A percentile compares a stretch with the other conserved stretches of the same genome.
These are phyloP conservation scores for Rhyacophila brunnea DNA, from an alignment of 1,140 invertebrate genomes.

Conservation along the genomic window DNA sequence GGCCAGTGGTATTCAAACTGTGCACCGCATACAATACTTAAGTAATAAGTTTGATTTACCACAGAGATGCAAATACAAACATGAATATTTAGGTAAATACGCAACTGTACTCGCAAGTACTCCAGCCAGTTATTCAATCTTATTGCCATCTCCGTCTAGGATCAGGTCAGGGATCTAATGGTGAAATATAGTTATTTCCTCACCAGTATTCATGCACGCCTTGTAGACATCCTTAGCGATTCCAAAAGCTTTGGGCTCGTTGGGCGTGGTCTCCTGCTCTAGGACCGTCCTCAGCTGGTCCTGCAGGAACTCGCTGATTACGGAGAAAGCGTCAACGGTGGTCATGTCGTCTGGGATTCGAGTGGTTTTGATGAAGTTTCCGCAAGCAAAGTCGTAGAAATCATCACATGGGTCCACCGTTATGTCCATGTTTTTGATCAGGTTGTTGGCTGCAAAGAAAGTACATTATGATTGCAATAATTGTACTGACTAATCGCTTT, in stretches of 20 bases:
- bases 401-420: slow-evolving; percentile 83
- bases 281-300: slow-evolving; percentile 75
- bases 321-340: slow-evolving; percentile 75
- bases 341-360: slow-evolving; percentile 80
- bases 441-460: slow-evolving; percentile 57
- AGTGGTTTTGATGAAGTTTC: slow-evolving; percentile 68
- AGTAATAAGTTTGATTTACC: no score
- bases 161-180: no score
- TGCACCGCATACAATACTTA: no score
- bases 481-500: no score
- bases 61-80: no score
- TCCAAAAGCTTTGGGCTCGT: slow-evolving; percentile 71
- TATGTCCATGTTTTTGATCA: slow-evolving; percentile 70
- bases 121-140: no score
- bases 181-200: no score
- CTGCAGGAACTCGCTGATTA: slow-evolving; percentile 75
- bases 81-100: no score
- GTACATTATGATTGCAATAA: not conserved
- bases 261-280: slow-evolving; percentile 61
- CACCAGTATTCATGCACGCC: slow-evolving; percentile 85
- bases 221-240: slow-evolving; percentile 77
- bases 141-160: no score
- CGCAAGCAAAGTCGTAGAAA: slow-evolving; percentile 84
- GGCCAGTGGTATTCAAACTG: no score
- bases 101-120: no score